phyloP scores from a whole-genome alignment of 2,797 vertebrate genomes.

The Anolis apletophallus region DNA sequence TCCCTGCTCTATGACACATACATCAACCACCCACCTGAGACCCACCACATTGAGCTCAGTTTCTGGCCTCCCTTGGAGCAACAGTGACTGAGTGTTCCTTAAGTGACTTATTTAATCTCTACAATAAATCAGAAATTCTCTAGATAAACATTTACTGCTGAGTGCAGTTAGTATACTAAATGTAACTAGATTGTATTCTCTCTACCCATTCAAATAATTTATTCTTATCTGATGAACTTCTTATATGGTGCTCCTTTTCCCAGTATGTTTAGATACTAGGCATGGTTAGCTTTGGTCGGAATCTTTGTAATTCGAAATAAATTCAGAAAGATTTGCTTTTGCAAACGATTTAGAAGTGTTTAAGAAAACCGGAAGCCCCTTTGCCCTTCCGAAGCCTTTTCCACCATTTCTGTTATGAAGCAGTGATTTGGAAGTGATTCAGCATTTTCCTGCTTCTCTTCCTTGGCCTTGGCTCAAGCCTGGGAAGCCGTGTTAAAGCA shows the following conservation, averaged over 20 bases:
- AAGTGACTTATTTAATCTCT: conserved; percentile 59
- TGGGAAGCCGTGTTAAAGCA: too few species aligned
- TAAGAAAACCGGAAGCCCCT: too few species aligned
- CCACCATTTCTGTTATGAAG: too few species aligned
- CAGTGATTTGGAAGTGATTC: too few species aligned
- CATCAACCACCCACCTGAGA: conserved; percentile 19
- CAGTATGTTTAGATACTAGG: not conserved
- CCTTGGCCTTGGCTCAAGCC: too few species aligned
- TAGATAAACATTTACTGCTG: conserved; percentile 51
- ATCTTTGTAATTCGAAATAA: too few species aligned
- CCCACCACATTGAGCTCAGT: conserved; percentile 16
- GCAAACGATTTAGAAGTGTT: too few species aligned
- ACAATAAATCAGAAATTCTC: conserved; percentile 50
- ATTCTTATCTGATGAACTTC: not conserved
- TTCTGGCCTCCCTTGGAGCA: not conserved
- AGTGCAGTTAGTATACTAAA: conserved; percentile 27
- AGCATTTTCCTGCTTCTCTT: too few species aligned
- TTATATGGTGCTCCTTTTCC: not conserved
- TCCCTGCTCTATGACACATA: too few species aligned
- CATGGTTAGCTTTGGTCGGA: too few species aligned
- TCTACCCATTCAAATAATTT: not conserved
- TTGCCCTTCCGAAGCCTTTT: too few species aligned
- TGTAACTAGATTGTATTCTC: conserved; percentile 21
- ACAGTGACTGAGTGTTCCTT: conserved; percentile 46
- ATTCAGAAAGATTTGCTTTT: too few species aligned